Conservation (phyloP, 1,140 invertebrate species). For the Pseudomyrmex cubaensis region DNA sequence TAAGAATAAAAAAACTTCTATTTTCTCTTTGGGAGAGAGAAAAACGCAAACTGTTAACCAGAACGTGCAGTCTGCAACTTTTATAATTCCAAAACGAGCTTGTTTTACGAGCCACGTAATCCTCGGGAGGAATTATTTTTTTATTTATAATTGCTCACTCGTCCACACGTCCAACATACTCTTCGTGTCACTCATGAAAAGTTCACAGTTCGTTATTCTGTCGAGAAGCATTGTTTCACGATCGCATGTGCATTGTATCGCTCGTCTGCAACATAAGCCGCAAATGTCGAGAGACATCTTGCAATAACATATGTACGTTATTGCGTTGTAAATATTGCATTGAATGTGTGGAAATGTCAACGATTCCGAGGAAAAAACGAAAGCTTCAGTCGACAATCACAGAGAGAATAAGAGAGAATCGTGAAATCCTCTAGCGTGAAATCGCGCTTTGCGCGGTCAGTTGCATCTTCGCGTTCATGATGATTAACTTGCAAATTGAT, state of each 20-base stretch:
- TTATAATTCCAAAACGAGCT: neutral
- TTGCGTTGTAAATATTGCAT: neutral
- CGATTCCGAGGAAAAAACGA: neutral
- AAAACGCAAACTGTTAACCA: neutral
- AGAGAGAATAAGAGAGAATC: neutral
- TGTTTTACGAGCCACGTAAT: neutral
- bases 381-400: conserved; percentile 5
- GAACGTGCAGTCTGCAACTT: neutral
- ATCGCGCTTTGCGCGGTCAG: neutral
- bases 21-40: neutral
- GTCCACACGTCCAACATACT: neutral
- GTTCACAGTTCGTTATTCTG: neutral
- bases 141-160: neutral
- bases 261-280: neutral
- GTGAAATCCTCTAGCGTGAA: neutral
- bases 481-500: conserved; percentile 36
- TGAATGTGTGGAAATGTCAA: neutral
- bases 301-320: neutral
- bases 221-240: neutral
- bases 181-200: neutral
- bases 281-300: neutral
- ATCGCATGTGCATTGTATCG: neutral
- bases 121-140: neutral
- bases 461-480: conserved; percentile 18
- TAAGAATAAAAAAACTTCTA: neutral